A percentile compares a stretch with the other conserved stretches of the same genome.
phyloP scores from a whole-genome alignment of 2,888 invertebrate species.

The Zeuzera pyrina region DNA sequence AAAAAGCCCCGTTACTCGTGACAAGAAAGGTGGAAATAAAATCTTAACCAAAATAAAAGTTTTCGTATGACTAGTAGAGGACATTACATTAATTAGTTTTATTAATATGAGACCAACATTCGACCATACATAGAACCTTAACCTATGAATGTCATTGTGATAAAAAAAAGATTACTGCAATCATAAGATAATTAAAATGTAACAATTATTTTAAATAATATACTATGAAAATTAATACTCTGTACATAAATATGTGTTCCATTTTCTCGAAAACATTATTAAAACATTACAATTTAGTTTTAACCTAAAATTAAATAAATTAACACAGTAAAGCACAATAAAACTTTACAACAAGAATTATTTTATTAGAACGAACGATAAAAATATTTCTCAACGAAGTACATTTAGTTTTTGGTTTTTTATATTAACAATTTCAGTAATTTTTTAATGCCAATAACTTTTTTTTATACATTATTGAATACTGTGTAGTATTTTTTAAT shows the following conservation, averaged over 20 bases:
- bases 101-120: constrained; percentile 33
- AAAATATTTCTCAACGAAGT: no score
- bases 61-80: constrained; percentile 48
- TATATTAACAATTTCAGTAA: no score
- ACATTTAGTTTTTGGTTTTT: no score
- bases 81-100: constrained; percentile 33
- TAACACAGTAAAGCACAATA: no score
- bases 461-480: no score
- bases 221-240: background rate
- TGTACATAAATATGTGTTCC: background rate
- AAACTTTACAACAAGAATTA: no score
- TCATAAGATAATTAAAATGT: background rate
- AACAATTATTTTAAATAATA: background rate
- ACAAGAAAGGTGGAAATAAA: constrained; percentile 57
- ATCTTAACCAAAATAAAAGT: constrained; percentile 43
- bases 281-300: constrained; percentile 3
- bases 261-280: background rate
- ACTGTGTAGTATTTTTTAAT: no score
- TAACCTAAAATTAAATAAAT: no score
- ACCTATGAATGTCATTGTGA: constrained; percentile 22
- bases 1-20: constrained; percentile 57
- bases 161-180: constrained; percentile 4
- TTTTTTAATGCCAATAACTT: no score
- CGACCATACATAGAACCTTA: constrained; percentile 35
- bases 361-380: no score